Evolutionary conservation across 64 coral and sea anemone species (phyloP).

Genomic region (Stichodactyla mertensii): DNA sequence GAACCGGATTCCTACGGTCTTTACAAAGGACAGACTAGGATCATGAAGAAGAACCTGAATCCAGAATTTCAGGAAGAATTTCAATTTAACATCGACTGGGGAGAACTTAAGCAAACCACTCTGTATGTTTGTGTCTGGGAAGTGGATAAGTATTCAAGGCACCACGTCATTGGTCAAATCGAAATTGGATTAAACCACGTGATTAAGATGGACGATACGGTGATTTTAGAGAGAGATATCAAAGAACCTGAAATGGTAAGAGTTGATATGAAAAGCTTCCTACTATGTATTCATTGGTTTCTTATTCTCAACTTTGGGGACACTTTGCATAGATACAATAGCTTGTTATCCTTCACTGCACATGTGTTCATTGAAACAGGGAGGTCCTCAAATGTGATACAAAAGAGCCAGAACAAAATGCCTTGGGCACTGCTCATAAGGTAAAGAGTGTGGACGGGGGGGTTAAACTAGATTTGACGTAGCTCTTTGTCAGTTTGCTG

Average conservation of each 20-base stretch:
- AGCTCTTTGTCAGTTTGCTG: too few species aligned
- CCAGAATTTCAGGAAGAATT: slow-evolving; percentile 55
- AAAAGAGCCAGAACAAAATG: too few species aligned
- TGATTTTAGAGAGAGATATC: slow-evolving; percentile 44
- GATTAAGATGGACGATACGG: slow-evolving; percentile 45
- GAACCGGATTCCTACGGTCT: slow-evolving; percentile 50
- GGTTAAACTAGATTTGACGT: too few species aligned
- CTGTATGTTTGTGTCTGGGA: slow-evolving; percentile 69
- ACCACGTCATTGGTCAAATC: slow-evolving; percentile 71
- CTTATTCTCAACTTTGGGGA: too few species aligned
- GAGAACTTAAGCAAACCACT: slow-evolving; percentile 32
- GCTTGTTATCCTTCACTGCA: too few species aligned
- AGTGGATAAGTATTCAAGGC: slow-evolving; percentile 67
- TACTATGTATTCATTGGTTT: too few species aligned
- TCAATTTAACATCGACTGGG: slow-evolving; percentile 40
- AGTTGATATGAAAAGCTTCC: not conserved
- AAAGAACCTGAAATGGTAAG: slow-evolving; percentile 47
- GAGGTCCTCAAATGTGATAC: too few species aligned
- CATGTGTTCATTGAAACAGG: too few species aligned
- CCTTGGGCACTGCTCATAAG: too few species aligned
- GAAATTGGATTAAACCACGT: slow-evolving; percentile 43
- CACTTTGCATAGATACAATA: too few species aligned
- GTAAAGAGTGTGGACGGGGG: too few species aligned
- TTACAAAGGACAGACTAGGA: slow-evolving; percentile 39
- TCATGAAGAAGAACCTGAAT: slow-evolving; percentile 58